A percentile compares a stretch with the other conserved stretches of the same genome.
phyloP scores from a whole-genome alignment of 2,113 vertebrate species.

The Nettapus auritus region DNA sequence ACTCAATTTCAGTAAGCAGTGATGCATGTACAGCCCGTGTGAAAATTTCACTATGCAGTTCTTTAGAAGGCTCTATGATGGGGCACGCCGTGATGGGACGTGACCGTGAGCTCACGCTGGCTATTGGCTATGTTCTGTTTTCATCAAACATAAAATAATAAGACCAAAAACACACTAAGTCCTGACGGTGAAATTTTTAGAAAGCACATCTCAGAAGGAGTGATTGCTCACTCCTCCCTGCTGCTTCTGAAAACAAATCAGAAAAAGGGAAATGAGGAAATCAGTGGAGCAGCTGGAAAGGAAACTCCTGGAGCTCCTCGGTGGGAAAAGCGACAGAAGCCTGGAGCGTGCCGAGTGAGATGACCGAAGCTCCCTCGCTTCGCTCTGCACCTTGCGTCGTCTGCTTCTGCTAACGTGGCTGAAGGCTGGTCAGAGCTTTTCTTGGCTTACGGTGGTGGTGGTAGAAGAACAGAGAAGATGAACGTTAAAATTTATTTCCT shows the following conservation, averaged over 20 bases:
- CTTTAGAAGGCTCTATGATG: not conserved
- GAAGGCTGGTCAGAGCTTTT: not conserved
- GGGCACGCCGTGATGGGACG: not conserved
- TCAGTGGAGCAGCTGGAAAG: not conserved
- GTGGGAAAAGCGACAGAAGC: not conserved
- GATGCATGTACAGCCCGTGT: not conserved
- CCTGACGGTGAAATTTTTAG: not conserved
- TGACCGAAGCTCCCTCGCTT: not conserved
- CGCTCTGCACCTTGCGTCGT: not conserved
- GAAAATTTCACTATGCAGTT: not conserved
- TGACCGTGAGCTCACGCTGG: not conserved
- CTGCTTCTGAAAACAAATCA: not conserved
- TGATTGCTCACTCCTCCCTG: not conserved
- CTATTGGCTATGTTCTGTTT: not conserved
- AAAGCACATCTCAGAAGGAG: not conserved
- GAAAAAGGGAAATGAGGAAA: not conserved
- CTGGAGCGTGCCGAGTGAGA: not conserved
- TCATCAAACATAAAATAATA: not conserved
- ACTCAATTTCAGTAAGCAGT: not conserved
- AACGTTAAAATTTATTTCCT: not conserved
- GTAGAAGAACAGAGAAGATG: not conserved
- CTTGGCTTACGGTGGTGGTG: not conserved
- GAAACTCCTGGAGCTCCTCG: not conserved
- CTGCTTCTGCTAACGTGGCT: not conserved
- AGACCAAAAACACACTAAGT: not conserved